Base-by-base conservation (phyloP, 2,113 vertebrate genomes). In the Clarias magur region DNA sequence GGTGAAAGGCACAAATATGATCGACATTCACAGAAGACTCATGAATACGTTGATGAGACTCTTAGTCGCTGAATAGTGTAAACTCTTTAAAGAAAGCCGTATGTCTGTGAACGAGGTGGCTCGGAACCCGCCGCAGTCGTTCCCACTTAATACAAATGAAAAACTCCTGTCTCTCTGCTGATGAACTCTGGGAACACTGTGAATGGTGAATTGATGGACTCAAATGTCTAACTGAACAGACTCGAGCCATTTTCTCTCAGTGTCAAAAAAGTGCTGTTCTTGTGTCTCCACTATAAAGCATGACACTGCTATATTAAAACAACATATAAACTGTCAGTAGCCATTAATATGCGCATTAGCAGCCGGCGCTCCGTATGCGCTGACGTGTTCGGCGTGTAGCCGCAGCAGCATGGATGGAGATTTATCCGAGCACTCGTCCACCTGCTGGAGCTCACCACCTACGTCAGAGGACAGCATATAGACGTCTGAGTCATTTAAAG, bases 311-410 rank as follows among this genome's bases (percentile, higher is more conserved):
- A 30, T 38, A 54, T 2, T 38, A 19, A 30, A 13, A 42, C 56
- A n/a, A 21, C 3, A 8, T 62, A 30, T 10, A 30, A 30, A 88
- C 25, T 25, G 73, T 92, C 88, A 95, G 83, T 93, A 90, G 0
- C 94, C 95, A 34, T 92, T 89, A 17, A 89, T 81, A 42, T 92
- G 86, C 34, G 92, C 92, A 21, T 85, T 91, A 48, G 57, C 57
- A 4, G 8, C 63, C 3, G 92, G 93, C 3, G 91, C 72, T 11
- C 91, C 91, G 25, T 92, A 93, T n/a, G 92, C 92, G 0, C 91
- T 89, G 16, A 92, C 85, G 0, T 96, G 95, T 19, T 93, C 92
- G 17, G 92, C 72, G 3, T 92, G 91, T 67, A 89, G 85, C 56
- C 83, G 85, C 68, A 94, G 88, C 13, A 91, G 80, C n/a, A 91